Percentiles rank a stretch among this genome's conserved stretches.
These are phyloP conservation scores for Scophthalmus maximus DNA, from an alignment of 2,113 vertebrate species.

Conservation along the genomic window DNA sequence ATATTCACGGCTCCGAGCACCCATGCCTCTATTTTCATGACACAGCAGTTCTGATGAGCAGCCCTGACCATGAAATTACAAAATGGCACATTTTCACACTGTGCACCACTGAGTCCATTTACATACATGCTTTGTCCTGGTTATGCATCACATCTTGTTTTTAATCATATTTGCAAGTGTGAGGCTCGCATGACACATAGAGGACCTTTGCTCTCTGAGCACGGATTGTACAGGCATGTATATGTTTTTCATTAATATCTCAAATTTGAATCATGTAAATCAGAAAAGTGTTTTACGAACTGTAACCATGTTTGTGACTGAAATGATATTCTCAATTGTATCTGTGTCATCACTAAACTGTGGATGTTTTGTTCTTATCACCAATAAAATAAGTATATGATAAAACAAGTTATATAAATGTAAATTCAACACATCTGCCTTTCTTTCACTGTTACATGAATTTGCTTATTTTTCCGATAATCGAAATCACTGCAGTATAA, in stretches of 20 bases:
- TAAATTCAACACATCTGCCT: no score
- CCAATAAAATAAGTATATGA: no score
- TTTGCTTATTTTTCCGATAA: no score
- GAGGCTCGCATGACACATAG: not conserved
- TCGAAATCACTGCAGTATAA: no score
- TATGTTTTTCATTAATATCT: not conserved
- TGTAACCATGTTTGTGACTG: not conserved
- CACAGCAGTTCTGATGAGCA: slow-evolving; percentile 24
- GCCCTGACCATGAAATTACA: slow-evolving; percentile 27
- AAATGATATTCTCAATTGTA: not conserved
- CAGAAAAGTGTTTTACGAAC: not conserved
- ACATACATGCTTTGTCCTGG: slow-evolving; percentile 11
- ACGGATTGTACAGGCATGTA: not conserved
- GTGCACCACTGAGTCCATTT: slow-evolving; percentile 24
- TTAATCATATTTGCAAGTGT: slow-evolving; percentile 19
- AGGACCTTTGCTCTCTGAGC: not conserved
- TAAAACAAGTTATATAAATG: no score
- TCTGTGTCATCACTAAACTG: no score
- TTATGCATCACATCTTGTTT: slow-evolving; percentile 23
- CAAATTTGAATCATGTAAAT: not conserved
- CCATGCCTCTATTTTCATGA: slow-evolving; percentile 16
- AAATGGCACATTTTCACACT: not conserved
- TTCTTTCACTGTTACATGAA: no score
- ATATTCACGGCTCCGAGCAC: not conserved
- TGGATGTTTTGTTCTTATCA: no score